phyloP scores from a whole-genome alignment of 2,797 vertebrate genomes.

The Spinibarbus caldwelli region DNA sequence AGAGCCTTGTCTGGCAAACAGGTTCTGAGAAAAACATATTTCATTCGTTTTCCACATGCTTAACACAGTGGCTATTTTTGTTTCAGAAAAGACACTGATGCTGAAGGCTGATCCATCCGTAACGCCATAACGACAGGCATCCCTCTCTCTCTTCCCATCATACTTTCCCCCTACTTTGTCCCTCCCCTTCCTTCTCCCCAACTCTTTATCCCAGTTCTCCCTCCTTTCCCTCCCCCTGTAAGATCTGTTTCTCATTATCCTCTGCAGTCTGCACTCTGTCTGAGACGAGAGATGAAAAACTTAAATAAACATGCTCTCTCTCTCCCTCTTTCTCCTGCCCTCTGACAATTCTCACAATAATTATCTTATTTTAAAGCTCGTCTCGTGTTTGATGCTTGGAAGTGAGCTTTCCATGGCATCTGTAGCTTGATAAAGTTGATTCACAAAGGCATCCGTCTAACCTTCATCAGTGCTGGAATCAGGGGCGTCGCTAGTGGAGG shows the following conservation, averaged over 20 bases:
- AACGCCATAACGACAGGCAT: conserved; percentile 64
- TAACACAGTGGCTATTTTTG: neutral
- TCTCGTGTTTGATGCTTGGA: neutral
- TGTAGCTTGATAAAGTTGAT: neutral
- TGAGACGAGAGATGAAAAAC: conserved; percentile 81
- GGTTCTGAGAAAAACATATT: conserved; percentile 25
- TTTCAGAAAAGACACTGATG: conserved; percentile 21
- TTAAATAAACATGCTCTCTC: conserved; percentile 79
- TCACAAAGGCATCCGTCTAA: neutral
- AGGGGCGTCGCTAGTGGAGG: no score
- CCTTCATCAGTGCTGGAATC: conserved; percentile 20
- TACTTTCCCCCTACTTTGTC: conserved; percentile 23
- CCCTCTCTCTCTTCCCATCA: conserved; percentile 26
- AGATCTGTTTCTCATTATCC: conserved; percentile 86
- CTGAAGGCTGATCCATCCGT: conserved; percentile 67
- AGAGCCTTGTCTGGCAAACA: conserved; percentile 28
- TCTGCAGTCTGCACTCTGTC: conserved; percentile 82
- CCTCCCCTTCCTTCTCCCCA: conserved; percentile 43
- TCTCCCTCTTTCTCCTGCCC: conserved; percentile 44
- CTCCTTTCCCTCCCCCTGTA: conserved; percentile 57
- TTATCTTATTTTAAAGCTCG: conserved; percentile 10
- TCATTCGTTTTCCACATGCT: conserved; percentile 25
- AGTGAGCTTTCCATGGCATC: neutral
- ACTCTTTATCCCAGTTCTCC: conserved; percentile 60
- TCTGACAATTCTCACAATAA: conserved; percentile 51